Conservation (phyloP, 2,113 vertebrate species). For the Taxidea taxus region DNA sequence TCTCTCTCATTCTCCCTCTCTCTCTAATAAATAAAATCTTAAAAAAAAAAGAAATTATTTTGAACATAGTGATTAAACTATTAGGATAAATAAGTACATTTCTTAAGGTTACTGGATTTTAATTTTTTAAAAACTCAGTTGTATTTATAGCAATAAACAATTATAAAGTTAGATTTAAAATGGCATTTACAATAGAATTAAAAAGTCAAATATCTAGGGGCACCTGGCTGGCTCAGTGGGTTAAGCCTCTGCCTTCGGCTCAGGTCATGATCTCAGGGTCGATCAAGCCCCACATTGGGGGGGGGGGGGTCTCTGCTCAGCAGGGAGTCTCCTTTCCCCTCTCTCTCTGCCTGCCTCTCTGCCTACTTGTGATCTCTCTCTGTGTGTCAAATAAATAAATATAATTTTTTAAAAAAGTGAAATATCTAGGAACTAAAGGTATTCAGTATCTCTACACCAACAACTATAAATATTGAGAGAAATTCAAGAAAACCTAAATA, state of each 20-base stretch:
- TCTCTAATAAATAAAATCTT: too few species aligned
- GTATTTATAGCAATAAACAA: neutral
- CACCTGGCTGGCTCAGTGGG: too few species aligned
- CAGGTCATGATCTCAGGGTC: too few species aligned
- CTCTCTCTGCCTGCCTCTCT: too few species aligned
- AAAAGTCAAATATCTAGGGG: neutral
- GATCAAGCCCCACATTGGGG: too few species aligned
- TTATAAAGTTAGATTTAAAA: neutral
- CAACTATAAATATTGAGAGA: neutral
- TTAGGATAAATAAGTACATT: neutral
- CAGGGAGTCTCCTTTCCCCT: too few species aligned
- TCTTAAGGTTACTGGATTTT: neutral
- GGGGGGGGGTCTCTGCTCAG: too few species aligned
- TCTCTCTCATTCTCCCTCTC: too few species aligned
- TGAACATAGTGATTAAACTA: neutral
- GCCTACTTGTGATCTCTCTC: too few species aligned
- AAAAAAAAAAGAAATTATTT: neutral
- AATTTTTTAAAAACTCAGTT: neutral
- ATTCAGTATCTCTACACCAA: neutral
- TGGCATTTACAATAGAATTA: neutral
- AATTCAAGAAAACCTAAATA: neutral
- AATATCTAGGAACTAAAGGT: neutral
- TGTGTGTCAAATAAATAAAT: too few species aligned
- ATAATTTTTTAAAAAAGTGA: too few species aligned
- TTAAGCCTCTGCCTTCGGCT: too few species aligned